phyloP scores from a whole-genome alignment of 2,888 invertebrate genomes.

The Cantharis rustica region DNA sequence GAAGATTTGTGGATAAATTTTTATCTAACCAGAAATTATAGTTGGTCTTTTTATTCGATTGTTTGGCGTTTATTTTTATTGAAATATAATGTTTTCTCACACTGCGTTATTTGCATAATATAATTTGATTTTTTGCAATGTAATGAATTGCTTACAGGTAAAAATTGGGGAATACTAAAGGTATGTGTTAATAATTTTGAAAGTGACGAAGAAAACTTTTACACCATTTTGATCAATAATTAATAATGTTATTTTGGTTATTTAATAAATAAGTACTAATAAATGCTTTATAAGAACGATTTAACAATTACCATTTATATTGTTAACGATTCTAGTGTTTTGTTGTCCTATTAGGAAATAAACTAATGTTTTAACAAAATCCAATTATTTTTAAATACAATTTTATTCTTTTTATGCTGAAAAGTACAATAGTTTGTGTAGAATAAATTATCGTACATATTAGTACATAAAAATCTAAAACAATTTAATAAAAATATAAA shows the following conservation, averaged over 20 bases:
- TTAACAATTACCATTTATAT: not conserved
- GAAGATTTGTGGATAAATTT: constrained; percentile 16
- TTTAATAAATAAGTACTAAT: not conserved
- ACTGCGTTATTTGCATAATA: not conserved
- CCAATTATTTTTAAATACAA: not conserved
- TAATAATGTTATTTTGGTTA: not conserved
- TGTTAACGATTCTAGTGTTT: not conserved
- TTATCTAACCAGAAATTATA: constrained; percentile 19
- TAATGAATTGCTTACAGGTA: not conserved
- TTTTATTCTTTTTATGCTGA: too few species aligned
- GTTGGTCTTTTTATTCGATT: not conserved
- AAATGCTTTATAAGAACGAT: not conserved
- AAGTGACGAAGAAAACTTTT: too few species aligned
- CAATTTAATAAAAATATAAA: too few species aligned
- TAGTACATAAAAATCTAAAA: too few species aligned
- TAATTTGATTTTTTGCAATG: not conserved
- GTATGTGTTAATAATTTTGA: too few species aligned
- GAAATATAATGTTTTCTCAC: not conserved
- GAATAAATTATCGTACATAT: too few species aligned
- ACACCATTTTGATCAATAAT: not conserved
- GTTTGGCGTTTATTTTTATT: not conserved
- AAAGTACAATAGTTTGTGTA: too few species aligned
- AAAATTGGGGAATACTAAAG: not conserved
- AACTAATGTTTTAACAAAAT: not conserved
- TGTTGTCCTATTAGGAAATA: not conserved